Conservation (phyloP, 2,113 vertebrate genomes). For the Eretmochelys imbricata region DNA sequence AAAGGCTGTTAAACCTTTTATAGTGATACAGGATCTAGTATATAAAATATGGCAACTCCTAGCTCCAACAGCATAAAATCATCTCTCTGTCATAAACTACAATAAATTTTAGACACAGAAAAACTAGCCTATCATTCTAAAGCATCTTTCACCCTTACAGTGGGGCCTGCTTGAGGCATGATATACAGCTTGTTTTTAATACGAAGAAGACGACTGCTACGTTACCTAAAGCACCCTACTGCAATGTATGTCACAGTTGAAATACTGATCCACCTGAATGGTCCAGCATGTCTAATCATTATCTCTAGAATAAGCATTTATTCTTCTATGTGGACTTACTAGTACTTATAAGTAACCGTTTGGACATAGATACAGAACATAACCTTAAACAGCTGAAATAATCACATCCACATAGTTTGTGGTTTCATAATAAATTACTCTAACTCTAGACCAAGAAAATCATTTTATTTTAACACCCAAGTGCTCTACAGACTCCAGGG, state of each 20-base stretch:
- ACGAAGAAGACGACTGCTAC: background rate
- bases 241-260: background rate
- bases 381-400: background rate
- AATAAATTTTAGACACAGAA: background rate
- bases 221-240: accelerated
- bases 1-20: background rate
- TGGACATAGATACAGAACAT: background rate
- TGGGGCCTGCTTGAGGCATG: background rate
- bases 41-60: background rate
- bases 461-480: background rate
- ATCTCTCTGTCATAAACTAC: background rate
- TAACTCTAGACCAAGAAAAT: background rate
- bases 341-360: background rate
- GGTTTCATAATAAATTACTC: background rate
- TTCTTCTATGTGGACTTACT: background rate
- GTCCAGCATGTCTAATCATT: background rate
- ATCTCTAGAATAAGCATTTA: background rate
- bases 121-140: background rate
- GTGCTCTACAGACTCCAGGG: background rate
- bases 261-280: background rate
- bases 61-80: background rate
- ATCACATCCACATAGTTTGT: background rate
- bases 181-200: background rate
- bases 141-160: background rate
- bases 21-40: background rate